Percentiles rank a stretch among this genome's conserved stretches.
Evolutionary conservation across 2,113 vertebrate genomes (phyloP).

Genomic region (Brachypteracias leptosomus): DNA sequence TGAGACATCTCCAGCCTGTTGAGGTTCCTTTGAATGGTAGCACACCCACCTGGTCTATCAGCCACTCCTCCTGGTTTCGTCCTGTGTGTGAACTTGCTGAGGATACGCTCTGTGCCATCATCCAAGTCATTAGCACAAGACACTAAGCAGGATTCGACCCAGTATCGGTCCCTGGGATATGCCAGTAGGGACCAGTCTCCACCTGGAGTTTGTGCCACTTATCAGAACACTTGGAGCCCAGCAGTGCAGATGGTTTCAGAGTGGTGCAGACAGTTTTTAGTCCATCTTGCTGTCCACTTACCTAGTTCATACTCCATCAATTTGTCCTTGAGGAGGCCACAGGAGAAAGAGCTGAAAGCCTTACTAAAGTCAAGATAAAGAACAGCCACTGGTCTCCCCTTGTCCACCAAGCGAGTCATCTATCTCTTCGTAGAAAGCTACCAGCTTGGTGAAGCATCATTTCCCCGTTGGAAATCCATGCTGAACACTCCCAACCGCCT

Average conservation of each 20-base stretch:
- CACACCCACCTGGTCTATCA: background rate
- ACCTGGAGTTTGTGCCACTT: background rate
- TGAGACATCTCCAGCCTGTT: background rate
- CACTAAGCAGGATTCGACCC: background rate
- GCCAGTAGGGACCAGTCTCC: background rate
- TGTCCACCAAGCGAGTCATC: background rate
- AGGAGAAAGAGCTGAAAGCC: background rate
- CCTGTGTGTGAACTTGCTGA: background rate
- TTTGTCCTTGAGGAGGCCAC: background rate
- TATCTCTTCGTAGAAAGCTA: background rate
- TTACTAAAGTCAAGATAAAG: background rate
- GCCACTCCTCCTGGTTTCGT: background rate
- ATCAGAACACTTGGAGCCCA: background rate
- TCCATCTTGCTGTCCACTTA: accelerated
- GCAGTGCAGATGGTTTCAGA: background rate
- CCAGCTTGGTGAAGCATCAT: background rate
- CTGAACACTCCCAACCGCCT: background rate
- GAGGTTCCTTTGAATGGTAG: background rate
- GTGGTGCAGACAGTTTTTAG: background rate
- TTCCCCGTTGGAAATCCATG: background rate
- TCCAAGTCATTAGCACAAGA: background rate
- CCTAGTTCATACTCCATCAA: background rate
- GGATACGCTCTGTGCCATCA: background rate
- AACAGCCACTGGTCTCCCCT: background rate
- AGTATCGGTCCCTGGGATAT: accelerated